phyloP scores from a whole-genome alignment of 2,888 invertebrate species.

The Pomacea canaliculata region DNA sequence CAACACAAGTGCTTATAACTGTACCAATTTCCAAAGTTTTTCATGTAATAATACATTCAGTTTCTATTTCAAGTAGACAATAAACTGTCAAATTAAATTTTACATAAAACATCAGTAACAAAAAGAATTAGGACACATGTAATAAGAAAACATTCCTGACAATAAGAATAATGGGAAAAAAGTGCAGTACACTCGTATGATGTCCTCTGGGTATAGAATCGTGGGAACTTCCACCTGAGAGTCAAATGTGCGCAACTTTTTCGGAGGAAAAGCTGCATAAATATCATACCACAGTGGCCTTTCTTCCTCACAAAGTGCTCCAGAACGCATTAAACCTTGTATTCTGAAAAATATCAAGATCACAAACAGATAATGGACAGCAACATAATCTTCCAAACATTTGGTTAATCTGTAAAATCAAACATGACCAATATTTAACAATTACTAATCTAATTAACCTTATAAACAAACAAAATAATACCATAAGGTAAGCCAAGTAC shows the following conservation, averaged over 20 bases:
- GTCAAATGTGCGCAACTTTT: slow-evolving; percentile 83
- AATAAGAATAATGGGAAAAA: neutral
- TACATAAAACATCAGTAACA: too few species aligned
- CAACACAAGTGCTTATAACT: too few species aligned
- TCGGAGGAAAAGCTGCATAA: slow-evolving; percentile 91
- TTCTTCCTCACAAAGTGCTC: slow-evolving; percentile 84
- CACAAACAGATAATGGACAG: slow-evolving; percentile 1
- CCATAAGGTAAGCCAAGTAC: too few species aligned
- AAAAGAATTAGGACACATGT: too few species aligned
- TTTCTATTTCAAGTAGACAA: too few species aligned
- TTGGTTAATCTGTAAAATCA: neutral
- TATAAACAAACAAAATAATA: too few species aligned
- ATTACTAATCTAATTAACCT: too few species aligned
- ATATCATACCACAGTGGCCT: slow-evolving; percentile 94
- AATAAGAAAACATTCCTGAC: too few species aligned
- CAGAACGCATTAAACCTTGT: slow-evolving; percentile 82
- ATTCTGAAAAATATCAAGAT: slow-evolving; percentile 73
- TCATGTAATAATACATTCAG: too few species aligned
- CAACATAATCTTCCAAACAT: neutral
- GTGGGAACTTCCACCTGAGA: slow-evolving; percentile 47
- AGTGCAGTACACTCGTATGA: slow-evolving; percentile 82
- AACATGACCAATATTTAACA: neutral
- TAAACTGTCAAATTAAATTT: too few species aligned
- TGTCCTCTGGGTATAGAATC: slow-evolving; percentile 66
- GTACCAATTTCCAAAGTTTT: too few species aligned